Evolutionary conservation across 2,113 vertebrate genomes (phyloP), one percentile per base, ranked within the genome.

Genomic region (Vimba vimba): DNA sequence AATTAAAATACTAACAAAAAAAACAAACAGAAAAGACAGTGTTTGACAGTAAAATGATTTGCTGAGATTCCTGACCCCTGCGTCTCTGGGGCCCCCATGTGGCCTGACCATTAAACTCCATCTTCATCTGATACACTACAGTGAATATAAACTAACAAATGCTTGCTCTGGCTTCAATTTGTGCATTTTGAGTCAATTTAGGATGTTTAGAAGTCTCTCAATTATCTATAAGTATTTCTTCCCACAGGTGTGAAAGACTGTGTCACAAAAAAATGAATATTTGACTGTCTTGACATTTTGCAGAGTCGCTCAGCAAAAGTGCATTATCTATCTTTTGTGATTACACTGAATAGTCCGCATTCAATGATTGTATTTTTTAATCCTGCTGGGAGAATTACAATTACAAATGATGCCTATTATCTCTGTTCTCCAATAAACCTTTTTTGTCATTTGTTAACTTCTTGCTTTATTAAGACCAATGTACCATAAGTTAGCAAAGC

Each of bases 81-180:
- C 87, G 91, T 94, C 93, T 94, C 91, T 94, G 92, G 92, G 90
- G 92, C 93, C 94, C 94, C 92, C 94, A 89, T 92, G 94, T 94
- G 94, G 93, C 92, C 90, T 93, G 55, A 80, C 86, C 84, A 87
- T 84, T 92, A 90, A 91, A 90, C 76, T 87, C 77, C 66, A 23
- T 55, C 82, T 79, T 84, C 74, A 47, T 69, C 50, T 78, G 52
- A 27, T 6, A 39, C 27, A 79, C 12, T 52, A 19, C 0, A 39
- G 23, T 15, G 12, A 36, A 11, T 57, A 57, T 1, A 52, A 52
- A 52, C 25, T 11, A 81, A 45, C 23, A 1, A 57, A 78, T 25
- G 13, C 17, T 79, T 62, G 23, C 52, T 23, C 12, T 27, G 27
- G 9, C 17, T 36, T 85, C 11, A 2, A 30, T 30, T 17, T 33